These are phyloP conservation scores for Tapirus indicus DNA, from an alignment of 2,797 vertebrate species.

Conservation along the genomic window DNA sequence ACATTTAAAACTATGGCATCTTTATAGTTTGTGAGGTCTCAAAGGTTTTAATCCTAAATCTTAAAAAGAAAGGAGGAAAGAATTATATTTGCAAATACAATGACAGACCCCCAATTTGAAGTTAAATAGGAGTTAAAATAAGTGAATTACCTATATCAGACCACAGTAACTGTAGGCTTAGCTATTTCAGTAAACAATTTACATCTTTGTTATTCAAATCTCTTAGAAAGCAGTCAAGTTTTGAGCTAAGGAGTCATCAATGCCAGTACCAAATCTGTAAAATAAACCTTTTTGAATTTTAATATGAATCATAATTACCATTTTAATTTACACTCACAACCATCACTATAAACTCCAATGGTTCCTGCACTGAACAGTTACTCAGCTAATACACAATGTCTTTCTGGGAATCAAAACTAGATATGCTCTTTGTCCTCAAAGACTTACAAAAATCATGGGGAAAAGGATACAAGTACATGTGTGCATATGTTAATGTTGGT, in stretches of 20 bases:
- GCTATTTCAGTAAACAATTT: conserved; percentile 2
- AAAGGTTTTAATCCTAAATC: not conserved
- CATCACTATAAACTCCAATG: not conserved
- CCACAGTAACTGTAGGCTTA: not conserved
- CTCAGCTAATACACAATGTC: not conserved
- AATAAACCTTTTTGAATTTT: conserved; percentile 12
- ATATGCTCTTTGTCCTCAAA: not conserved
- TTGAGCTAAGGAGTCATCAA: conserved; percentile 25
- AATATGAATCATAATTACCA: not conserved
- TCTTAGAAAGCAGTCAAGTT: conserved; percentile 37
- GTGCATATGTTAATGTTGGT: not conserved
- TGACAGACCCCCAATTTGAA: not conserved
- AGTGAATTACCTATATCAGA: not conserved
- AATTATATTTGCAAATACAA: conserved; percentile 20
- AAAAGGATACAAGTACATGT: not conserved
- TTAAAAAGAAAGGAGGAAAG: conserved; percentile 19
- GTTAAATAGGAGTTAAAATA: conserved; percentile 8
- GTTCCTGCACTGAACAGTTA: not conserved
- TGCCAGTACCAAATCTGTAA: not conserved
- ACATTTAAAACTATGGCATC: conserved; percentile 17
- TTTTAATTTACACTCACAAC: conserved; percentile 48
- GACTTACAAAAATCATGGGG: not conserved
- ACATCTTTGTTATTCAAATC: conserved; percentile 2
- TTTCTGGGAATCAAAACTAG: conserved; percentile 44
- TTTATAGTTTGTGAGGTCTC: conserved; percentile 43